These are phyloP conservation scores for Puntigrus tetrazona DNA, from an alignment of 2,113 vertebrate species.

Conservation along the genomic window DNA sequence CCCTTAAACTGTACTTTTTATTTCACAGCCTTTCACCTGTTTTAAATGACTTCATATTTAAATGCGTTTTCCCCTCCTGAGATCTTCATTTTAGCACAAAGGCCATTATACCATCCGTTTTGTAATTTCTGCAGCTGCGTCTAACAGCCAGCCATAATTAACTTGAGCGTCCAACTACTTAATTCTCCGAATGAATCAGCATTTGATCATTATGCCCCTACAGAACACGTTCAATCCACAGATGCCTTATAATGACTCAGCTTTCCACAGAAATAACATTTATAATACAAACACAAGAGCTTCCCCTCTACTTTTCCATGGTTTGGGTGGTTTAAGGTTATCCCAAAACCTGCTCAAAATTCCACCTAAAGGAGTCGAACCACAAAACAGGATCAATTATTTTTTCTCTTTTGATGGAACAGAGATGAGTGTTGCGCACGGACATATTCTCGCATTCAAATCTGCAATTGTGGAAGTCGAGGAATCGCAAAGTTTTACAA, in stretches of 20 bases:
- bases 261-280: conserved; percentile 27
- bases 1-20: neutral
- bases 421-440: neutral
- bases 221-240: conserved; percentile 32
- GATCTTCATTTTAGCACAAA: conserved; percentile 14
- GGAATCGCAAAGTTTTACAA: neutral
- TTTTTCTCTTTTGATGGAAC: neutral
- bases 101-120: conserved; percentile 19
- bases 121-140: conserved; percentile 25
- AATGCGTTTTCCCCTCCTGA: conserved; percentile 14
- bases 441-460: neutral
- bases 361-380: neutral
- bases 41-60: conserved; percentile 1
- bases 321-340: neutral
- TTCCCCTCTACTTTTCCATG: too few relatives aligned
- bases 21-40: neutral
- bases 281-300: neutral
- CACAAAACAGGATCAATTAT: neutral
- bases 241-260: conserved; percentile 31
- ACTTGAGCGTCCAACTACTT: conserved; percentile 19
- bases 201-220: conserved; percentile 13
- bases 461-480: neutral
- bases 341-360: neutral
- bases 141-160: conserved; percentile 33
- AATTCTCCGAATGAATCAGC: conserved; percentile 38